Conservation (phyloP, 2,888 invertebrate genomes). For the Acanthoscelides obtectus region DNA sequence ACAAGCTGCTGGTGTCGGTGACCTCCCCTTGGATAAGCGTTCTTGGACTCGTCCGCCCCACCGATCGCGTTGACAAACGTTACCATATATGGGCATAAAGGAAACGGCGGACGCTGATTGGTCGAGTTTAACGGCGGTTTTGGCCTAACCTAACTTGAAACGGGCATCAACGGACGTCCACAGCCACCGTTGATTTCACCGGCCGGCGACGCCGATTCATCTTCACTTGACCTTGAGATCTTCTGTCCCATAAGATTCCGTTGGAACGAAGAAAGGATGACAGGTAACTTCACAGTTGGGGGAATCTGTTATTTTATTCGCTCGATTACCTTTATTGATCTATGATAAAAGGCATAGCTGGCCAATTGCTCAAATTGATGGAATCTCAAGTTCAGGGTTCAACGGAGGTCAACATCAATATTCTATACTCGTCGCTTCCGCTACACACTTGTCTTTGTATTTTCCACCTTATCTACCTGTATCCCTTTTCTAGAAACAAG, state of each 20-base stretch:
- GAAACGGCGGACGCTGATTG: slow-evolving; percentile 63
- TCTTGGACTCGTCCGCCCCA: slow-evolving; percentile 49
- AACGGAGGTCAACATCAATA: neutral
- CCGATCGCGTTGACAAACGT: slow-evolving; percentile 59
- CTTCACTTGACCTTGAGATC: slow-evolving; percentile 37
- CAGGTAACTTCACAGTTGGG: neutral
- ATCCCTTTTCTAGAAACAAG: too few species aligned
- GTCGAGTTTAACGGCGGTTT: slow-evolving; percentile 39
- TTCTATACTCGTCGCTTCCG: too few species aligned
- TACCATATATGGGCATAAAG: slow-evolving; percentile 82
- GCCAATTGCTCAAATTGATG: neutral
- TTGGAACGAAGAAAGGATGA: neutral
- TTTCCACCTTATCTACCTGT: too few species aligned
- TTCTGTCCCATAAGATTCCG: slow-evolving; percentile 17
- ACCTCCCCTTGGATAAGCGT: slow-evolving; percentile 34
- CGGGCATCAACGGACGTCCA: slow-evolving; percentile 31
- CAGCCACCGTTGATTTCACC: slow-evolving; percentile 5
- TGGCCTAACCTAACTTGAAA: slow-evolving; percentile 43
- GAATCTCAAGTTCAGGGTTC: neutral
- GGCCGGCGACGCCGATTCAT: neutral
- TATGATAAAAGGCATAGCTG: neutral
- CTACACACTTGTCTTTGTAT: too few species aligned
- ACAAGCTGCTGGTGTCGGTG: slow-evolving; percentile 20
- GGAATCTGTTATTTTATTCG: neutral
- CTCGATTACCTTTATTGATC: neutral